These are phyloP conservation scores for roundworm (Caenorhabditis elegans) DNA, from an alignment of 1,140 invertebrate species.

Conservation along the genomic window DNA sequence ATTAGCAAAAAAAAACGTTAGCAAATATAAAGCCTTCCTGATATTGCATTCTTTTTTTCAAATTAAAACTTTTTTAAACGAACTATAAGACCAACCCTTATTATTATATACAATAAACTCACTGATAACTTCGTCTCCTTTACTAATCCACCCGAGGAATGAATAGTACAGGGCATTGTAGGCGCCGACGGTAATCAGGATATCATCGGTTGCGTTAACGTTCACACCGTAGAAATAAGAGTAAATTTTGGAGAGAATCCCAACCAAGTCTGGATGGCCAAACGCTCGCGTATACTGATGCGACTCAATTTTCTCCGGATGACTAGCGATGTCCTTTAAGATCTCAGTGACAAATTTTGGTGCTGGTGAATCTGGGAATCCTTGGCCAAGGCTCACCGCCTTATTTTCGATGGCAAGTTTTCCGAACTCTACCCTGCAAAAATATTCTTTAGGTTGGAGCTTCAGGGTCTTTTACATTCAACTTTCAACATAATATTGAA, in stretches of 20 bases:
- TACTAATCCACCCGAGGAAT: slow-evolving; percentile 75
- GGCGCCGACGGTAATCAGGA: slow-evolving; percentile 82
- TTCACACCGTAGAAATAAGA: slow-evolving; percentile 75
- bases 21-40: too few relatives aligned
- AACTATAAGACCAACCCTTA: too few relatives aligned
- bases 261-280: slow-evolving; percentile 85
- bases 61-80: too few relatives aligned
- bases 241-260: slow-evolving; percentile 82
- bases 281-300: slow-evolving; percentile 80
- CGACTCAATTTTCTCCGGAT: slow-evolving; percentile 75
- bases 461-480: too few relatives aligned
- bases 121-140: slow-evolving; percentile 76
- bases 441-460: too few relatives aligned
- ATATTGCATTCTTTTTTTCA: too few relatives aligned
- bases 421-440: slow-evolving; percentile 88
- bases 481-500: too few relatives aligned
- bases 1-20: too few relatives aligned
- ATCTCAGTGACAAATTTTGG: slow-evolving; percentile 81
- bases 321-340: slow-evolving; percentile 74
- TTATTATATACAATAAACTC: too few relatives aligned
- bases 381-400: slow-evolving; percentile 91
- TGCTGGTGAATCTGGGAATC: slow-evolving; percentile 89
- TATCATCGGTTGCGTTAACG: slow-evolving; percentile 79
- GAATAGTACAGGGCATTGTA: slow-evolving; percentile 83
- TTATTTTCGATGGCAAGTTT: slow-evolving; percentile 82